Conservation (phyloP, 2,797 vertebrate genomes). For the Pseudochirops cupreus region DNA sequence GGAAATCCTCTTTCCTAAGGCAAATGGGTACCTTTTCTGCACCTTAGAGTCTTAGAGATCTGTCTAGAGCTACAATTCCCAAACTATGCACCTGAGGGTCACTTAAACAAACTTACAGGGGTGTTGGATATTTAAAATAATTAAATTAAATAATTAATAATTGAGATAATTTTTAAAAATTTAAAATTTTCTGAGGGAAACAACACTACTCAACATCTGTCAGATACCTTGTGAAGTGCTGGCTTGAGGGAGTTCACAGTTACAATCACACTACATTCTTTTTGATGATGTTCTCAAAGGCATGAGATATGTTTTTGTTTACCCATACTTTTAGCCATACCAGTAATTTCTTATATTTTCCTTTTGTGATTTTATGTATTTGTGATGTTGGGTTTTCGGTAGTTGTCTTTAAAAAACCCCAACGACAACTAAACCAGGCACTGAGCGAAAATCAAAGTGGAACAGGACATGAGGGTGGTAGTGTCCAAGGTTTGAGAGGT, state of each 20-base stretch:
- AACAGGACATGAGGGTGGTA: neutral
- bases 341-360: neutral
- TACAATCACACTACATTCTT: neutral
- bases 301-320: neutral
- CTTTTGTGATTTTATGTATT: neutral
- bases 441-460: neutral
- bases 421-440: neutral
- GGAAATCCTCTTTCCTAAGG: neutral
- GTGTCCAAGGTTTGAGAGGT: neutral
- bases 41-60: neutral
- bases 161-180: neutral
- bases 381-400: neutral
- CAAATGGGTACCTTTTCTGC: neutral
- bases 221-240: neutral
- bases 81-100: neutral
- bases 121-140: neutral
- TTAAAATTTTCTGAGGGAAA: neutral
- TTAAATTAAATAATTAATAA: neutral
- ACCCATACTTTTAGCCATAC: neutral
- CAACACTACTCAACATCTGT: neutral
- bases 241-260: neutral
- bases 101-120: neutral
- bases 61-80: neutral
- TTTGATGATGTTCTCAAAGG: neutral
- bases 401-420: neutral